Base-by-base conservation (phyloP, 2,797 vertebrate genomes). In the Smutsia gigantea region DNA sequence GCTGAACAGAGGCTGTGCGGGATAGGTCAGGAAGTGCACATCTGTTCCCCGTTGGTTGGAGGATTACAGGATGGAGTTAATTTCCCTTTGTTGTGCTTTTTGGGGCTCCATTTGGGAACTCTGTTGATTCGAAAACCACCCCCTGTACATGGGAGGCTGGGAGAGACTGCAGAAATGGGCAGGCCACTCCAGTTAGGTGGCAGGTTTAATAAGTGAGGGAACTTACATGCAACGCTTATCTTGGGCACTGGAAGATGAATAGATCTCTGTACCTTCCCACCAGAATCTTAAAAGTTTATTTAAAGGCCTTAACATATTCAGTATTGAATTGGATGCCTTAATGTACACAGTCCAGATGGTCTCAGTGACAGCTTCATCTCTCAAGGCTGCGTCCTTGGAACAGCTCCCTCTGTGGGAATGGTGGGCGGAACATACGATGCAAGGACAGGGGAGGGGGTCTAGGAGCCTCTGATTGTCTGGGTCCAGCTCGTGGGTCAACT, bases 71-170 rank as follows among this genome's bases (percentile, higher is more conserved):
- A 21, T 1, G 68, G 19, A 97, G 51, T 49, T 25, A 74, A 71
- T 4, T 49, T 94, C 69, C 21, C 82, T 92, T 53, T 23, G n/a
- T 75, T 61, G 68, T 29, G 74, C 71, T 57, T 17, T 4, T 55
- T n/a, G 51, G 96, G 87, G 46, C 66, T 97, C n/a, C 15, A 66
- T 97, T 87, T 55, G 77, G 59, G 92, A 94, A 87, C 51, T 69
- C n/a, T 78, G 8, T 25, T 66, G 19, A 49, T 66, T 78, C n/a
- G 23, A n/a, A 39, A 89, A 31, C 37, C 59, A 5, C 37, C 53
- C 68, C 19, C 13, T 46, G 31, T 49, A 49, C 29, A 74, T 21
- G 27, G 71, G 74, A 27, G 46, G 18, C 29, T 39, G 74, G 27
- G 49, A 78, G 49, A 53, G 19, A 78, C 27, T 39, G 51, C 42